Percentiles rank a stretch among this genome's conserved stretches.
These are phyloP conservation scores for Amazona guildingii DNA, from an alignment of 2,113 vertebrate species.

Conservation along the genomic window DNA sequence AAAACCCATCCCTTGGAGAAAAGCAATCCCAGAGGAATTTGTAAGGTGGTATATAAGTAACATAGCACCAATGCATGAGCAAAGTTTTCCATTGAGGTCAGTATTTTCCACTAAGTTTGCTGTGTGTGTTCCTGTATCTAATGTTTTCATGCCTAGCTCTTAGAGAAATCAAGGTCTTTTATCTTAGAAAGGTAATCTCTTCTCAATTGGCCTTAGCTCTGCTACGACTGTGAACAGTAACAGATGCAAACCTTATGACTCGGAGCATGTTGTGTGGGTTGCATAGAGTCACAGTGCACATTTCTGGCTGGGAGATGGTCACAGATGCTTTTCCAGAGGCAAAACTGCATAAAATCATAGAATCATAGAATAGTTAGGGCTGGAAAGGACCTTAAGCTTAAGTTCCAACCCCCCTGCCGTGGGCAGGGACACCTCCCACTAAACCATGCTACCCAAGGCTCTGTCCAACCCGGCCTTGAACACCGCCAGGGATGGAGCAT, in stretches of 20 bases:
- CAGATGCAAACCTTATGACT: background rate
- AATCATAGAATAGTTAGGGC: too few species aligned
- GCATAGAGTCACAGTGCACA: background rate
- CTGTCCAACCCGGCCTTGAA: too few species aligned
- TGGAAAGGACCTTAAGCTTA: too few species aligned
- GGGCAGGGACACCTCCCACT: too few species aligned
- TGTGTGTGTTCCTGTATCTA: background rate
- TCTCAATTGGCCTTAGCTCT: background rate
- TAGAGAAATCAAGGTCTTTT: background rate
- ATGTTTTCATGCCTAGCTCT: background rate
- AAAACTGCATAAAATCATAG: background rate
- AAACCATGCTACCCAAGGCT: too few species aligned
- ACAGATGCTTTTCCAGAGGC: slow-evolving; percentile 43
- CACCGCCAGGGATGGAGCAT: too few species aligned
- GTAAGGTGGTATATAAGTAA: background rate
- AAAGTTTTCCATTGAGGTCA: background rate
- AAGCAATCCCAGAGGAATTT: background rate
- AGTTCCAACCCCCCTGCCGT: too few species aligned
- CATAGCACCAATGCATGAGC: background rate
- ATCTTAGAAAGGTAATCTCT: background rate
- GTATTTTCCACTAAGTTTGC: background rate
- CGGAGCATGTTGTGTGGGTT: background rate
- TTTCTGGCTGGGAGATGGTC: slow-evolving; percentile 3
- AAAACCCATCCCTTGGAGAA: background rate
- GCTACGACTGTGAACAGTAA: background rate